A percentile compares a stretch with the other conserved stretches of the same genome.
phyloP scores from a whole-genome alignment of 2,888 invertebrate genomes.

The Conops quadrifasciatus region DNA sequence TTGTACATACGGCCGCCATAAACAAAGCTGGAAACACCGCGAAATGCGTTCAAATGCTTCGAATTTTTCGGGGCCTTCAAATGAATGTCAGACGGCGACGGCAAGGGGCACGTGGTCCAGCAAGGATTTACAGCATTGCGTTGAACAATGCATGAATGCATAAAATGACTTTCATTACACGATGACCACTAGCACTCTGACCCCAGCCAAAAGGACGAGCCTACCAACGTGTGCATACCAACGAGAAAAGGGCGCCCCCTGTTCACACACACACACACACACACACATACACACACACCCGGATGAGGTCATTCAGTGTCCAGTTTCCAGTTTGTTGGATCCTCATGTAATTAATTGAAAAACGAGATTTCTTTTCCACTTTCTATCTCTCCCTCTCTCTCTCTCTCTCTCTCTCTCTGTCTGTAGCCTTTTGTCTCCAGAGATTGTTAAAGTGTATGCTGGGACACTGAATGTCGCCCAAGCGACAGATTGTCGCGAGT shows the following conservation, averaged over 20 bases:
- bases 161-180: no score
- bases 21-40: no score
- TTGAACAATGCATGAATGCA: no score
- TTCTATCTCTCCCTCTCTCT: no score
- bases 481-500: background rate
- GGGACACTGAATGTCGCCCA: background rate
- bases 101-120: no score
- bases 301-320: background rate
- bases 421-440: background rate
- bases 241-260: constrained; percentile 28
- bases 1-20: no score
- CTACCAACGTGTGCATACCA: constrained; percentile 26
- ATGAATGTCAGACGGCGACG: no score
- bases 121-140: no score
- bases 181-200: no score
- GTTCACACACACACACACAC: constrained; percentile 5
- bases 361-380: constrained; percentile 3
- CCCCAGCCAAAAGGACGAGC: no score
- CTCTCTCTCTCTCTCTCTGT: background rate
- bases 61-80: no score
- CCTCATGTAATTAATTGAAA: constrained; percentile 37
- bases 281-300: background rate
- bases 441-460: constrained; percentile 18
- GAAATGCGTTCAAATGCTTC: no score
- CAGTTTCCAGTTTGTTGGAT: background rate